Evolutionary conservation across 2,888 invertebrate species (phyloP), one percentile per base, ranked within the genome.

Genomic region (Drosophila recens): DNA sequence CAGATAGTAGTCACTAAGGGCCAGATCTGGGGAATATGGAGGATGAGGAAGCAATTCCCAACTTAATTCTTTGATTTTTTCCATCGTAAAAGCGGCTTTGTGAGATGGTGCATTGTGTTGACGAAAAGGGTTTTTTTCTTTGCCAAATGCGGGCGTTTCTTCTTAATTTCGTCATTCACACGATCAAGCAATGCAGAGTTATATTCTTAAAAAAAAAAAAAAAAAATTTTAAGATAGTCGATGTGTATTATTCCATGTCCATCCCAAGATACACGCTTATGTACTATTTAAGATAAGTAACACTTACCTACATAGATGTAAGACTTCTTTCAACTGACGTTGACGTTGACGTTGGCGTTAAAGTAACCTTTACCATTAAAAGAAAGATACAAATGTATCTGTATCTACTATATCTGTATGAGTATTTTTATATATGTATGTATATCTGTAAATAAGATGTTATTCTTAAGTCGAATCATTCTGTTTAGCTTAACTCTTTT

Each of bases 401-500:
- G 40, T 30, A 33, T 43, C 23, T 57, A 23, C 15, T 40, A 54
- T 42, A 17, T 40, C 13, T 40, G 36, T 57, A 46, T 38, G 23
- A 36, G 45, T 57, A 57, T 57, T 36, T 46, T 46, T 53, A n/a
- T 48, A 58, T 57, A 3, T 63, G 23, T 65, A 51, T 63, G 23
- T 65, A 51, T 42, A 45, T 36, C 23, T 68, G 56, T 61, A 49
- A 45, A 57, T 74, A 59, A 20, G 15, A 49, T 51, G 42, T 70
- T 72, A 72, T 53, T 45, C 11, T 38, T 62, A 66, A 66, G 66
- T 38, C 42, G 11, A 52, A 52, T 53, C 13, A 42, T 51, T 42
- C 27, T 27, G 34, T 43, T 45, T 45, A 46, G 56, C 63, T 57
- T 57, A 58, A 56, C 27, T 33, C 40, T 59, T 59, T 56, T 45